Percentiles rank a stretch among this genome's conserved stretches.
These are phyloP conservation scores for Calliphora vicina DNA, from an alignment of 1,140 invertebrate genomes.

Conservation along the genomic window DNA sequence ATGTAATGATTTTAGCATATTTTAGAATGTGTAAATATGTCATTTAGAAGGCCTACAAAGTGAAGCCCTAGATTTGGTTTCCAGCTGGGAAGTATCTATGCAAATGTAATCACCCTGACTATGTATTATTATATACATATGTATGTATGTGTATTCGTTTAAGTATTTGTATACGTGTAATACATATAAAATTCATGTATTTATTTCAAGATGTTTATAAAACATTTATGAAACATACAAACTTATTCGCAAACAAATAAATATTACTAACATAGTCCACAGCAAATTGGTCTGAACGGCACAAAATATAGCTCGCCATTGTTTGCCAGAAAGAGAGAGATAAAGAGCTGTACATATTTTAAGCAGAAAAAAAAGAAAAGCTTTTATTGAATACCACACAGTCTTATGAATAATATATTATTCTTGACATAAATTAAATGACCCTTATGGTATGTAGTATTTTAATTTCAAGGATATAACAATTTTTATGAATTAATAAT, in stretches of 20 bases:
- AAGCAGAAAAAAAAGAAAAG: not conserved
- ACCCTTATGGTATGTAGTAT: conserved; percentile 15
- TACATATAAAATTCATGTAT: not conserved
- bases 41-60: too few relatives aligned
- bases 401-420: conserved; percentile 33
- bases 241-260: not conserved
- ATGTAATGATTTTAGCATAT: too few relatives aligned
- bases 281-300: not conserved
- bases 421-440: conserved; percentile 35
- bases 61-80: too few relatives aligned
- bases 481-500: conserved; percentile 35
- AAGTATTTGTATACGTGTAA: too few relatives aligned
- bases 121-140: not conserved
- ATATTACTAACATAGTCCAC: too few relatives aligned
- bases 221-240: not conserved
- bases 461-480: conserved; percentile 31
- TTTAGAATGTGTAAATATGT: too few relatives aligned
- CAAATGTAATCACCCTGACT: too few relatives aligned
- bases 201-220: conserved; percentile 1
- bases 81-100: too few relatives aligned
- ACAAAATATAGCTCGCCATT: not conserved
- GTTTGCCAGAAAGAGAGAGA: not conserved
- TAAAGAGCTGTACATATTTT: too few relatives aligned
- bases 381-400: conserved; percentile 33
- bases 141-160: not conserved